Percentiles rank a stretch among this genome's conserved stretches.
Evolutionary conservation across 2,888 invertebrate genomes (phyloP).

Genomic region (Mesorhabditis sp.): DNA sequence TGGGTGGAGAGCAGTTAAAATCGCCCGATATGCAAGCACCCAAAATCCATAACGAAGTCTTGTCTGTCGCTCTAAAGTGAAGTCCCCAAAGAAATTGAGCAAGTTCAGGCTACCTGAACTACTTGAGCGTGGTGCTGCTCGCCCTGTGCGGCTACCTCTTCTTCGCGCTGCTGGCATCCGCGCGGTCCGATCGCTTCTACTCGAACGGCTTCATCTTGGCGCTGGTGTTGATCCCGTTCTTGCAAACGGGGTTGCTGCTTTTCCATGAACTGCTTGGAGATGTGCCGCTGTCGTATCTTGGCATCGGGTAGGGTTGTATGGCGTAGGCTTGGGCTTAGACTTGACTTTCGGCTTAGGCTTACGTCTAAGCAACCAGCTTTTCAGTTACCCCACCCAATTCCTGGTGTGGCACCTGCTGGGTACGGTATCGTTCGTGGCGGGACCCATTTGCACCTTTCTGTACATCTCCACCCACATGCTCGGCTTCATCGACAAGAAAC

Average conservation of each 20-base stretch:
- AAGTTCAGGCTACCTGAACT: not conserved
- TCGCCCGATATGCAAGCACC: no score
- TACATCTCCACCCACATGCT: not conserved
- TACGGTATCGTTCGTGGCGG: not conserved
- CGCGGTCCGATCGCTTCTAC: constrained; percentile 5
- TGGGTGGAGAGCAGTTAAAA: no score
- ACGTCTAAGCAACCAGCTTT: not conserved
- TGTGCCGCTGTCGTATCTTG: not conserved
- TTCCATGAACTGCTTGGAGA: not conserved
- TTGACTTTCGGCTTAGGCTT: no score
- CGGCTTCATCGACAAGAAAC: not conserved
- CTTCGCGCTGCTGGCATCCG: not conserved
- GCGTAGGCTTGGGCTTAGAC: not conserved
- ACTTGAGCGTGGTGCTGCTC: not conserved
- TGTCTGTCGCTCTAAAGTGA: no score
- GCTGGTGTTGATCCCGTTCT: not conserved
- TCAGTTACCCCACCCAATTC: not conserved
- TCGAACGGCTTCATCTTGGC: constrained; percentile 1
- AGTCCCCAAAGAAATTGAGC: no score
- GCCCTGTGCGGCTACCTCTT: not conserved
- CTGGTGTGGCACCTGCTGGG: not conserved
- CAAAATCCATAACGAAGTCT: no score
- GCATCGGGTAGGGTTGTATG: not conserved
- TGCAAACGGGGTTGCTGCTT: not conserved
- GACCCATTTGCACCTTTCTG: not conserved